Conservation (phyloP, 2,888 invertebrate genomes). For the Sepioteuthis lessoniana region DNA sequence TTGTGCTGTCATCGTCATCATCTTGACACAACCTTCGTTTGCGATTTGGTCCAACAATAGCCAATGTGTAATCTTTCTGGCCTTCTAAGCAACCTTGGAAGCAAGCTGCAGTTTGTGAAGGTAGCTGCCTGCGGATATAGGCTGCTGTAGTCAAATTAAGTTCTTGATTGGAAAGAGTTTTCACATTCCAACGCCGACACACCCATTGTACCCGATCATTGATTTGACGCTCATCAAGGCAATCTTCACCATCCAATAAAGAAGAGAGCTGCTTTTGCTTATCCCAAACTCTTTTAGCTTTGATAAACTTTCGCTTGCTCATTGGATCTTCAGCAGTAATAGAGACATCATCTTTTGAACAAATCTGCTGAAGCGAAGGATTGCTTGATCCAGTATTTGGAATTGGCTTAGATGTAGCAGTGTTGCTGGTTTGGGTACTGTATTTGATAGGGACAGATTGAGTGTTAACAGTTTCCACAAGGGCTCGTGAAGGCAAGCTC, state of each 20-base stretch:
- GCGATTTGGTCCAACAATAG: background rate
- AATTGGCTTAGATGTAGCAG: background rate
- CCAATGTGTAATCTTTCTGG: background rate
- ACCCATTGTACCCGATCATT: background rate
- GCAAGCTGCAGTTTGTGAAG: background rate
- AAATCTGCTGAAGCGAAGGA: background rate
- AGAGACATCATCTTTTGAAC: background rate
- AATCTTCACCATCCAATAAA: background rate
- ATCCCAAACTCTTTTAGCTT: background rate
- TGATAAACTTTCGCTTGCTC: background rate
- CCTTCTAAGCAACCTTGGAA: background rate
- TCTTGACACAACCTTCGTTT: background rate
- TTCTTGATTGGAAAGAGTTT: background rate
- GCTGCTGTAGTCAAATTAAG: background rate
- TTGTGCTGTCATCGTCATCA: background rate
- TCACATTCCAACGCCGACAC: background rate
- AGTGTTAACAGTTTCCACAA: background rate
- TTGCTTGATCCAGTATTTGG: background rate
- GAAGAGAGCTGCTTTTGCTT: background rate
- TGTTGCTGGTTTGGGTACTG: background rate
- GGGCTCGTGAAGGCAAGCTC: background rate
- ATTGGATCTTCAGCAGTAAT: background rate
- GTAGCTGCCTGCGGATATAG: background rate
- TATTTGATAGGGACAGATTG: background rate
- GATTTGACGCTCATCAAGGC: background rate